phyloP scores from a whole-genome alignment of 2,888 invertebrate species.

The Chrysolina americana region DNA sequence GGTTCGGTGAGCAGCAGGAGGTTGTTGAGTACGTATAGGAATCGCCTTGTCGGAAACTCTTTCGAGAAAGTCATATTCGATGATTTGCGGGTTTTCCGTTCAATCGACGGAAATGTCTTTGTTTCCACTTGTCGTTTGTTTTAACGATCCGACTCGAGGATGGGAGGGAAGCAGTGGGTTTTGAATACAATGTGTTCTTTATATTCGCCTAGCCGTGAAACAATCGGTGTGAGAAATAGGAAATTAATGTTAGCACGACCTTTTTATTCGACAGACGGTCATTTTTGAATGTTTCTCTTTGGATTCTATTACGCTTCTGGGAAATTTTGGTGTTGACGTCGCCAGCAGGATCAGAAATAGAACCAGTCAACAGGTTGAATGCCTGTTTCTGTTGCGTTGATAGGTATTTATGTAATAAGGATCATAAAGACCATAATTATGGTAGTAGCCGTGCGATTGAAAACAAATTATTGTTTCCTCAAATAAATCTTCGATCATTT shows the following conservation, averaged over 20 bases:
- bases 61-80: background rate
- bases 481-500: too few species aligned
- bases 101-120: background rate
- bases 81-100: constrained; percentile 3
- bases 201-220: background rate
- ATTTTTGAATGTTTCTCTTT: background rate
- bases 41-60: background rate
- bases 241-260: background rate
- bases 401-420: too few species aligned
- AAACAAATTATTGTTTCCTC: too few species aligned
- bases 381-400: too few species aligned
- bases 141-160: background rate
- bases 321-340: too few species aligned
- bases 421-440: too few species aligned
- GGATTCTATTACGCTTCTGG: too few species aligned
- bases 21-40: background rate
- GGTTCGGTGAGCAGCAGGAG: background rate
- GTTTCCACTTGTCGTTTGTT: constrained; percentile 7
- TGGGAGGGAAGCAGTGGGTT: background rate
- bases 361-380: too few species aligned
- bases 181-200: background rate
- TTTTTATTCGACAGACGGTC: background rate
- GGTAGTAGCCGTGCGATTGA: too few species aligned
- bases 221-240: background rate
- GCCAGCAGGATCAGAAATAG: too few species aligned